A percentile compares a stretch with the other conserved stretches of the same genome.
phyloP scores from a whole-genome alignment of 2,113 vertebrate genomes.

The Mastomys coucha region DNA sequence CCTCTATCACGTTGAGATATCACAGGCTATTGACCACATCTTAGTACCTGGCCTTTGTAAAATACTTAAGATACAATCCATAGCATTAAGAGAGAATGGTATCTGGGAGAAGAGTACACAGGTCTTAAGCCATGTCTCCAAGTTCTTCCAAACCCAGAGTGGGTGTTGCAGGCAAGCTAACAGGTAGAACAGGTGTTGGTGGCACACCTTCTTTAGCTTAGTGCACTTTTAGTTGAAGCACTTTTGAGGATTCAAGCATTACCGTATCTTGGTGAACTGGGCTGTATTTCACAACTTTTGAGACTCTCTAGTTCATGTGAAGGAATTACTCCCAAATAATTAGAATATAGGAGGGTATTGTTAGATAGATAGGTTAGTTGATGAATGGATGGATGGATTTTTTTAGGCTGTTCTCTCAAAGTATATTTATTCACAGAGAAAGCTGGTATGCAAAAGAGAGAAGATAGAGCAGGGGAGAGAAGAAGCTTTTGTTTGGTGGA shows the following conservation, averaged over 20 bases:
- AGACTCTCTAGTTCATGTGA: background rate
- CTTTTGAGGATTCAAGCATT: slow-evolving; percentile 9
- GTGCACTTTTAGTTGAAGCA: background rate
- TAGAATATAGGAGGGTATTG: background rate
- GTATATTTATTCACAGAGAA: background rate
- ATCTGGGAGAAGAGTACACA: background rate
- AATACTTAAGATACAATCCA: background rate
- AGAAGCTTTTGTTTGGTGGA: background rate
- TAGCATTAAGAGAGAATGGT: background rate
- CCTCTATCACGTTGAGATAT: no score
- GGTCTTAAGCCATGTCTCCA: background rate
- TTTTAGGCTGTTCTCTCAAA: background rate
- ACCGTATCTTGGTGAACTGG: background rate
- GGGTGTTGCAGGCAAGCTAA: background rate
- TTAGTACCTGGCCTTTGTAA: background rate
- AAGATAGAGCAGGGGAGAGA: rapidly evolving
- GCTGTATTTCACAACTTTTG: slow-evolving; percentile 17
- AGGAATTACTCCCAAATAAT: slow-evolving; percentile 31
- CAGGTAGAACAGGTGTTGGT: background rate
- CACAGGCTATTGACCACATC: background rate
- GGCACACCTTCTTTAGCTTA: background rate
- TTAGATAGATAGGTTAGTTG: background rate
- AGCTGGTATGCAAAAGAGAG: background rate
- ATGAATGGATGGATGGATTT: background rate
- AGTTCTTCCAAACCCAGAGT: background rate